Percentiles rank a stretch among this genome's conserved stretches.
These are phyloP conservation scores for Venustoraphidia nigricollis DNA, from an alignment of 2,888 invertebrate genomes.

Conservation along the genomic window DNA sequence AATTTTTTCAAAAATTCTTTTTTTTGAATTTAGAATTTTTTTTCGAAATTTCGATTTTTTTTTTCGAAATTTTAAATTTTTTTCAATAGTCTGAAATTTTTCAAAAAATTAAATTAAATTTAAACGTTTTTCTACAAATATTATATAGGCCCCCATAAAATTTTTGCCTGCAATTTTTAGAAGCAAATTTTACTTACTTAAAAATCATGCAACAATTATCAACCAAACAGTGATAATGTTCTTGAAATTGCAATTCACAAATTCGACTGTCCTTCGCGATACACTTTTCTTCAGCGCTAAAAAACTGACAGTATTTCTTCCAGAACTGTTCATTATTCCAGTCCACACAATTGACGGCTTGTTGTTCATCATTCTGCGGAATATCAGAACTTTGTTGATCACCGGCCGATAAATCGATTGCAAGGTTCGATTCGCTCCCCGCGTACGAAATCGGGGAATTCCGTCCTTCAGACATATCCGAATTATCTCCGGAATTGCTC, in stretches of 20 bases:
- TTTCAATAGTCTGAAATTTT: too few relatives aligned
- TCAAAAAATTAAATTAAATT: too few relatives aligned
- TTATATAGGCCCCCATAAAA: too few relatives aligned
- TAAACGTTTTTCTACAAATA: too few relatives aligned
- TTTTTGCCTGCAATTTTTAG: too few relatives aligned
- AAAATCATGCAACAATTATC: slow-evolving; percentile 61
- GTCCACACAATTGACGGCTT: background rate
- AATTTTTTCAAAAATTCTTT: too few relatives aligned
- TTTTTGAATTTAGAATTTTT: too few relatives aligned
- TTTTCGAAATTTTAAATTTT: too few relatives aligned
- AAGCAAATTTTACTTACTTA: slow-evolving; percentile 31
- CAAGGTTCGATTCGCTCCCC: slow-evolving; percentile 21
- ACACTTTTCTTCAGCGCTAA: slow-evolving; percentile 22
- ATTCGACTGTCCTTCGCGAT: slow-evolving; percentile 13
- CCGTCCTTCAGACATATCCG: slow-evolving; percentile 29
- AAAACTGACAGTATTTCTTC: slow-evolving; percentile 38
- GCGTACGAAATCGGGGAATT: slow-evolving; percentile 34
- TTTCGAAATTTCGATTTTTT: too few relatives aligned
- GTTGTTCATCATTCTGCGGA: background rate
- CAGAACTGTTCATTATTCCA: slow-evolving; percentile 35
- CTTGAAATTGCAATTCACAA: slow-evolving; percentile 51
- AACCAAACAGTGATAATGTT: slow-evolving; percentile 77
- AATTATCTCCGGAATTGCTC: slow-evolving; percentile 32
- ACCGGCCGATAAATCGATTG: background rate
- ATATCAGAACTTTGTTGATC: background rate